These are phyloP conservation scores for Halesus radiatus DNA, from an alignment of 1,140 invertebrate species.

Conservation along the genomic window DNA sequence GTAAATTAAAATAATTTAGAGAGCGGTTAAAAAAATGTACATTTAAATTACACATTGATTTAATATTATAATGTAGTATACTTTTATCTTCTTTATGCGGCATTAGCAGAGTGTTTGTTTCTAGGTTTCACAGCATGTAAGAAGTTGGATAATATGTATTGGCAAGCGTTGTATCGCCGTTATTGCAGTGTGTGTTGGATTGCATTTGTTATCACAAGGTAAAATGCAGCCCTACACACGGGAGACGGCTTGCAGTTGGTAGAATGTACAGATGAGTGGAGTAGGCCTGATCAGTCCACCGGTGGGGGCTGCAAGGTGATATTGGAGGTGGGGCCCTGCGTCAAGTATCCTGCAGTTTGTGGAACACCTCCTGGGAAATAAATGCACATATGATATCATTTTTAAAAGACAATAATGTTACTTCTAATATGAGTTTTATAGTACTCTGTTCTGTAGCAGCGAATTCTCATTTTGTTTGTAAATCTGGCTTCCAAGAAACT, in stretches of 20 bases:
- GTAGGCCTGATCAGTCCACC: constrained; percentile 72
- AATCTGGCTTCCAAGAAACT: too few species aligned
- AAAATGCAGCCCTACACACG: not conserved
- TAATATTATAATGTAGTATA: not conserved
- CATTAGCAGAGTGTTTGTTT: too few species aligned
- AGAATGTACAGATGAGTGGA: constrained; percentile 6
- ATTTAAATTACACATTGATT: constrained; percentile 26
- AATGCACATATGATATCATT: too few species aligned
- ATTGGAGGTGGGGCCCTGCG: constrained; percentile 80
- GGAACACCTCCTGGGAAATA: constrained; percentile 73
- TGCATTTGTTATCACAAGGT: constrained; percentile 19
- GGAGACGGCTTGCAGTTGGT: not conserved
- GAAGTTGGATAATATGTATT: not conserved
- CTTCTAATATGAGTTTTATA: too few species aligned
- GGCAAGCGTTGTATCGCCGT: not conserved
- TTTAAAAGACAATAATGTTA: too few species aligned
- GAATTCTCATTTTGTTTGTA: too few species aligned
- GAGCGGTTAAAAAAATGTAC: constrained; percentile 8
- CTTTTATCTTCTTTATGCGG: too few species aligned
- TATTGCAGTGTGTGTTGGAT: not conserved
- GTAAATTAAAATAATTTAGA: not conserved
- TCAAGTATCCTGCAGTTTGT: constrained; percentile 85
- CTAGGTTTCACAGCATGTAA: too few species aligned
- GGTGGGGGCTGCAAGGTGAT: constrained; percentile 86
- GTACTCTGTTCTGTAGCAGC: too few species aligned